These are phyloP conservation scores for Eupithecia vulgata DNA, from an alignment of 2,888 invertebrate genomes.

Conservation along the genomic window DNA sequence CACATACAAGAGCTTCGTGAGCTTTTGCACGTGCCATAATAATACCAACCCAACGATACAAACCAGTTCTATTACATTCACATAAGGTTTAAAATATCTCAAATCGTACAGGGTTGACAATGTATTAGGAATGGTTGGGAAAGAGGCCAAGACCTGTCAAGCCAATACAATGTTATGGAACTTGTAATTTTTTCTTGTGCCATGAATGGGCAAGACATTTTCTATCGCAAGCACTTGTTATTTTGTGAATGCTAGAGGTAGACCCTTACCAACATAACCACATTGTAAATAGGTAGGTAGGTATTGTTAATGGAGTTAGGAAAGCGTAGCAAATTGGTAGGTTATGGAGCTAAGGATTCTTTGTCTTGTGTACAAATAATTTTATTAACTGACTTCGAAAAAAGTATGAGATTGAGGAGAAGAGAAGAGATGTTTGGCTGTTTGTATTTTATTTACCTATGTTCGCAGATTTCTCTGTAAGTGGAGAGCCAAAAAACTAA, in stretches of 20 bases:
- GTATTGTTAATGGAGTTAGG: neutral
- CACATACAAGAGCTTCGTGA: neutral
- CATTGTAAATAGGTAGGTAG: neutral
- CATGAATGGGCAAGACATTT: constrained; percentile 19
- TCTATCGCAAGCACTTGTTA: constrained; percentile 1
- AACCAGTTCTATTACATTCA: neutral
- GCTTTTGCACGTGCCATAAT: constrained; percentile 16
- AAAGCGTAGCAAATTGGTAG: neutral
- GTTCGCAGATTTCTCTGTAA: no score
- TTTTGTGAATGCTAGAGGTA: neutral
- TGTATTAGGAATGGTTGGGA: constrained; percentile 70
- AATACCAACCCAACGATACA: neutral
- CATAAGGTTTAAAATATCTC: neutral
- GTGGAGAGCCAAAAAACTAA: no score
- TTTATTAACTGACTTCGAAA: neutral
- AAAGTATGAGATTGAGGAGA: no score
- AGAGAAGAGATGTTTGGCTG: no score
- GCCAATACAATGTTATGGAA: constrained; percentile 43
- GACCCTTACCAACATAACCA: neutral
- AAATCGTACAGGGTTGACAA: constrained; percentile 58
- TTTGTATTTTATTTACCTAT: no score
- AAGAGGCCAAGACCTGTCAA: constrained; percentile 56
- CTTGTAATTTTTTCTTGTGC: constrained; percentile 35
- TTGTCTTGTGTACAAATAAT: neutral
- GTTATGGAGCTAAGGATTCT: neutral